Base-by-base conservation (phyloP, 2,113 vertebrate species). In the Myxocyprinus asiaticus region DNA sequence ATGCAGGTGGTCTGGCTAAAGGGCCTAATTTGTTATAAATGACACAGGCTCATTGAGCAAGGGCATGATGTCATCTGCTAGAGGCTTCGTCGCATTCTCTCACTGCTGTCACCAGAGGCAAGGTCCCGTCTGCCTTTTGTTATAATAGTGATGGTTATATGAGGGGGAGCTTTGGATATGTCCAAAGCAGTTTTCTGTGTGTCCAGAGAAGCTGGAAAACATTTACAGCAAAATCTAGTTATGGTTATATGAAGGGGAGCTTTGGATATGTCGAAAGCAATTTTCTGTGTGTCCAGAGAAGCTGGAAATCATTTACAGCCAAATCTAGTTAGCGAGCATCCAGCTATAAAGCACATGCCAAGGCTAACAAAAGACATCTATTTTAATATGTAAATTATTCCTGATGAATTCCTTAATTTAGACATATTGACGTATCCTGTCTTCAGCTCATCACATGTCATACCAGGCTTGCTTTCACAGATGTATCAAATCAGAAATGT, bases 21-120 rank as follows among this genome's bases (percentile, higher is more conserved):
- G 58, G 71, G 50, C 45, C 77, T 76, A 83, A 86, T 88, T 85
- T 85, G 82, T 86, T 82, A 84, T 78, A 72, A 79, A 70, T 83
- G 85, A 86, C 87, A 86, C 72, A 68, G 77, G 72, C 74, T 77
- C 82, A 81, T 71, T 86, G 79, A 76, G 78, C 22, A 50, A 59
- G 65, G 80, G 79, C 79, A 59, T 71, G 82, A 85, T 63, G 82
- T 76, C 68, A 78, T 82, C 77, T 71, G 77, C 80, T 73, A 67
- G 43, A 73, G 64, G 58, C 78, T 56, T 43, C 4, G 47, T 65
- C 70, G 59, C 62, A 74, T 77, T 53, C 73, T 64, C 56, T 80
- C 47, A 17, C 11, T 53, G 68, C 79, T 58, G 51, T 72, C 76
- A 78, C 55, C n/a, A 76, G 48, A 75, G 67, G 8, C 67, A 63